These are phyloP conservation scores for Helicoverpa armigera DNA, from an alignment of 1,140 invertebrate genomes.

Conservation along the genomic window DNA sequence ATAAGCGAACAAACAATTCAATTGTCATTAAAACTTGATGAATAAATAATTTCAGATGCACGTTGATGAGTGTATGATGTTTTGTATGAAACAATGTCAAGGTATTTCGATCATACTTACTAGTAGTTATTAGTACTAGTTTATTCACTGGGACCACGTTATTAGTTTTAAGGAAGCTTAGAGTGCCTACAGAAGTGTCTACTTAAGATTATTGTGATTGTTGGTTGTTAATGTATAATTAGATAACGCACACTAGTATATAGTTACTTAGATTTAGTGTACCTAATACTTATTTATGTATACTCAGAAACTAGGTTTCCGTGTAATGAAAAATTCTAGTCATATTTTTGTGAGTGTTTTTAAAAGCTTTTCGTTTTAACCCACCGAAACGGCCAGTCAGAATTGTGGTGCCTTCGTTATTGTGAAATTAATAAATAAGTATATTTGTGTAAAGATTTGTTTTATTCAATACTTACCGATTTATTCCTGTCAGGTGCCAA, in stretches of 20 bases:
- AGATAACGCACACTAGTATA: constrained; percentile 40
- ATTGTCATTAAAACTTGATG: neutral
- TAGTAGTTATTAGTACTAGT: neutral
- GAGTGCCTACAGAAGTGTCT: constrained; percentile 38
- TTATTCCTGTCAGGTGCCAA: no score
- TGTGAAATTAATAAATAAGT: constrained; percentile 51
- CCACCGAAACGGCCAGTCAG: constrained; percentile 33
- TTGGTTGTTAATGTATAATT: constrained; percentile 31
- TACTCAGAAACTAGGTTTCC: constrained; percentile 24
- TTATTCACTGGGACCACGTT: constrained; percentile 34
- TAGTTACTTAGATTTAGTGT: neutral
- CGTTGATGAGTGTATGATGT: neutral
- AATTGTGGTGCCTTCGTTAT: constrained; percentile 54
- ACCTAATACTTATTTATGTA: neutral
- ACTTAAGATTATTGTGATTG: constrained; percentile 40
- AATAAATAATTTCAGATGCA: neutral
- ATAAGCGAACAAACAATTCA: neutral
- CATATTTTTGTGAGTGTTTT: constrained; percentile 46
- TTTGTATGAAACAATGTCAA: constrained; percentile 28
- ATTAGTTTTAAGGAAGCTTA: constrained; percentile 41
- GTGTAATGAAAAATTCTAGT: constrained; percentile 42
- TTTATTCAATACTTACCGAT: constrained; percentile 15
- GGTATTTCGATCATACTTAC: neutral
- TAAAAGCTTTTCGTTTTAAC: constrained; percentile 32
- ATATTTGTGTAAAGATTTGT: constrained; percentile 53